Percentiles rank a stretch among this genome's conserved stretches.
These are phyloP conservation scores for Reticulitermes lucifugus DNA, from an alignment of 2,888 invertebrate species.

Conservation along the genomic window DNA sequence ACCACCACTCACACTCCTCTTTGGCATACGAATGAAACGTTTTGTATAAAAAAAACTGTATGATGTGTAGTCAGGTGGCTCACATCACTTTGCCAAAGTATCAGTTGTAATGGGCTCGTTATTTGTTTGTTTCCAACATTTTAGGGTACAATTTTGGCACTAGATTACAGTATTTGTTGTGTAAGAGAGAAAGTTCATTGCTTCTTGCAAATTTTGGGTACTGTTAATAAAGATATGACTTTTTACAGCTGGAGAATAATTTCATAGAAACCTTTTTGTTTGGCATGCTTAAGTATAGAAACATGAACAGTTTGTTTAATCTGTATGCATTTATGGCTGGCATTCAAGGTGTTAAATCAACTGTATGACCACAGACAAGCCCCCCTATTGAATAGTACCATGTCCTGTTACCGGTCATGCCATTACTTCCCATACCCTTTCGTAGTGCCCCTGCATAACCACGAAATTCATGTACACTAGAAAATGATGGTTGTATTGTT, in stretches of 20 bases:
- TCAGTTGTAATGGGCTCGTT: conserved; percentile 23
- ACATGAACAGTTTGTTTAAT: not conserved
- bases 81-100: conserved; percentile 11
- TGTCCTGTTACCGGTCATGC: too few relatives aligned
- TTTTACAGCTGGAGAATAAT: conserved; percentile 29
- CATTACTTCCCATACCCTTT: too few relatives aligned
- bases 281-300: not conserved
- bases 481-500: too few relatives aligned
- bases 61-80: not conserved
- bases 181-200: conserved; percentile 29
- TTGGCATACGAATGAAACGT: conserved; percentile 26
- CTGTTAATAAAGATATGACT: conserved; percentile 52
- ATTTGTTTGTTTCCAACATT: conserved; percentile 34
- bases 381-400: too few relatives aligned
- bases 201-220: conserved; percentile 50
- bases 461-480: too few relatives aligned
- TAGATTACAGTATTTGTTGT: conserved; percentile 42
- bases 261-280: not conserved
- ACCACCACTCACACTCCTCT: conserved; percentile 39
- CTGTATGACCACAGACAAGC: too few relatives aligned
- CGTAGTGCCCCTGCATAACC: too few relatives aligned
- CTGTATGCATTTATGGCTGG: too few relatives aligned
- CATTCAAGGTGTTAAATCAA: too few relatives aligned
- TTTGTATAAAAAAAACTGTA: conserved; percentile 40
- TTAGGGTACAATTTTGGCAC: conserved; percentile 34